Percentiles rank a stretch among this genome's conserved stretches.
These are phyloP conservation scores for Myioborus miniatus DNA, from an alignment of 2,797 vertebrate genomes.

Conservation along the genomic window DNA sequence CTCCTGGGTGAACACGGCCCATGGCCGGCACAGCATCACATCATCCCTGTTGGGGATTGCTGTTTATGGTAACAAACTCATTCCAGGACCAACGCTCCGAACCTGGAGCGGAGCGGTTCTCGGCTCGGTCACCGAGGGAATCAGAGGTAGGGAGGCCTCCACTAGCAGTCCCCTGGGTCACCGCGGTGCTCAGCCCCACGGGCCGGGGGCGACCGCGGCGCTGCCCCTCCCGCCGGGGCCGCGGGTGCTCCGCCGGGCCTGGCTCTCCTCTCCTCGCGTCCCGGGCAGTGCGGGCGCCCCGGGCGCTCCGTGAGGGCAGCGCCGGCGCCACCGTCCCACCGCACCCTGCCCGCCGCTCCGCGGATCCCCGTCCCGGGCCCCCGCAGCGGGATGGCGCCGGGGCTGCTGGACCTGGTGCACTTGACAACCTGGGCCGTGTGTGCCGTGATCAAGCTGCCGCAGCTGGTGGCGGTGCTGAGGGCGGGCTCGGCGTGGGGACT, in stretches of 20 bases:
- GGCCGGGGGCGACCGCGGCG: background rate
- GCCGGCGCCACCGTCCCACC: background rate
- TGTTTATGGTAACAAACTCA: rapidly evolving
- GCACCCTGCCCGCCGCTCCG: background rate
- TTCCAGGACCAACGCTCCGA: background rate
- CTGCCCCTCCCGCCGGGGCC: background rate
- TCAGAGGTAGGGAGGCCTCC: rapidly evolving
- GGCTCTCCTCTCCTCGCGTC: background rate
- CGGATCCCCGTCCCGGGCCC: background rate
- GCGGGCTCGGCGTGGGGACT: conserved; percentile 71
- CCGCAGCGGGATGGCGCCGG: background rate
- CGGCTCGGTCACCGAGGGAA: rapidly evolving
- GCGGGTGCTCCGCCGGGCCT: background rate
- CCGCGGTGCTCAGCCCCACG: background rate
- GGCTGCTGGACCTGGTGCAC: conserved; percentile 66
- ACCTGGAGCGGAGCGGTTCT: background rate
- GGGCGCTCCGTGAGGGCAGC: background rate
- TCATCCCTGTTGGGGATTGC: rapidly evolving
- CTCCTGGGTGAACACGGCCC: rapidly evolving
- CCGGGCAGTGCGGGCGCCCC: background rate
- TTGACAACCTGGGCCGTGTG: conserved; percentile 75
- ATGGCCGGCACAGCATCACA: rapidly evolving
- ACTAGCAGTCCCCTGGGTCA: rapidly evolving
- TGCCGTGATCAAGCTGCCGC: conserved; percentile 77
- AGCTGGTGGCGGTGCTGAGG: conserved; percentile 64